phyloP scores from a whole-genome alignment of 2,797 vertebrate species.

The Artibeus lituratus region DNA sequence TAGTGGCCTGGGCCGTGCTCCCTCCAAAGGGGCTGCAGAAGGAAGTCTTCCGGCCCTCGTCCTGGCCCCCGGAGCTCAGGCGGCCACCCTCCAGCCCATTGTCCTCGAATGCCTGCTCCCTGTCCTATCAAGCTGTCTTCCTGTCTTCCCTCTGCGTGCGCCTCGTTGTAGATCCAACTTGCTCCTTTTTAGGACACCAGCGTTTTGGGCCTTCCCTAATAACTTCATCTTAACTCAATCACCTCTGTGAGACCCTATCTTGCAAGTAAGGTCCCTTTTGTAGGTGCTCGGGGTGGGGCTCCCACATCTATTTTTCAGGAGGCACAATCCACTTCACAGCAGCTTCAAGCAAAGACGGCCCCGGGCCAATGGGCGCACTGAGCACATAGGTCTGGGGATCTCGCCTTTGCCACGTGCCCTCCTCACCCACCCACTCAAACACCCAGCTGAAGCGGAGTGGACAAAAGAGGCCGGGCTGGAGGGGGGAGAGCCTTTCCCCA shows the following conservation, averaged over 20 bases:
- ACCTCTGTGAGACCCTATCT: neutral
- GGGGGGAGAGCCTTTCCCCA: neutral
- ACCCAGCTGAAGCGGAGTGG: neutral
- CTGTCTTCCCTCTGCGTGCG: neutral
- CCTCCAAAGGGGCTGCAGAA: neutral
- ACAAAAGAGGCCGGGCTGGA: accelerated
- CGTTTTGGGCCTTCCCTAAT: neutral
- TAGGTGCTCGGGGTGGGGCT: neutral
- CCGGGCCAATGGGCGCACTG: no score
- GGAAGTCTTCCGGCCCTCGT: neutral
- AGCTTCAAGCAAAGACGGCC: neutral
- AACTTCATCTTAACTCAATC: neutral
- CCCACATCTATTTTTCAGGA: accelerated
- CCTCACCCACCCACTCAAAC: no score
- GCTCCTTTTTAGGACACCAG: neutral
- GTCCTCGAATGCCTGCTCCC: neutral
- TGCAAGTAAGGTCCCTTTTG: neutral
- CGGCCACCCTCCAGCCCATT: accelerated
- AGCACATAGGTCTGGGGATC: neutral
- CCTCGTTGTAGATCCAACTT: neutral
- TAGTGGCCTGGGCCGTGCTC: neutral
- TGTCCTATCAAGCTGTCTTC: neutral
- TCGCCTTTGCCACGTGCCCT: neutral
- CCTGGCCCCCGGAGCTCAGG: neutral
- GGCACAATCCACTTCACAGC: neutral